These are phyloP conservation scores for Reticulitermes speratus DNA, from an alignment of 1,140 invertebrate genomes.

Conservation along the genomic window DNA sequence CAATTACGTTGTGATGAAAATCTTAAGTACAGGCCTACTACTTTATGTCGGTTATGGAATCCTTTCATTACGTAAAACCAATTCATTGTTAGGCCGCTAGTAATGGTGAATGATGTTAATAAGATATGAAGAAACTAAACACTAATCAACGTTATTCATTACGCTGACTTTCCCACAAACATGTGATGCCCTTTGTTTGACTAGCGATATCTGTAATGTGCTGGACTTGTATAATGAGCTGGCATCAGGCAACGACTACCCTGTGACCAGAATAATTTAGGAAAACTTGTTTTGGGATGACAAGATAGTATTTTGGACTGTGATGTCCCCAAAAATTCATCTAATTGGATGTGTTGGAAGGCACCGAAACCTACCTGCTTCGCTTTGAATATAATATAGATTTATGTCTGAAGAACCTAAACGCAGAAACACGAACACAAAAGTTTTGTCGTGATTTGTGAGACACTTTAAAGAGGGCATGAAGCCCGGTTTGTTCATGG, in stretches of 20 bases:
- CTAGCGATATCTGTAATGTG: slow-evolving; percentile 25
- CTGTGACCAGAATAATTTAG: slow-evolving; percentile 28
- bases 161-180: not conserved
- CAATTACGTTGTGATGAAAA: too few relatives aligned
- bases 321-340: slow-evolving; percentile 28
- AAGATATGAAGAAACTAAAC: not conserved
- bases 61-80: too few relatives aligned
- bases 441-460: slow-evolving; percentile 8
- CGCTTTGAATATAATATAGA: slow-evolving; percentile 17
- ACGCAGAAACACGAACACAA: not conserved
- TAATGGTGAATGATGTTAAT: slow-evolving; percentile 17
- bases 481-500: not conserved
- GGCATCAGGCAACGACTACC: not conserved
- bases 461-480: not conserved
- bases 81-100: not conserved
- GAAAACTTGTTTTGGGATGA: slow-evolving; percentile 29
- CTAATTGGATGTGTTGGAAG: slow-evolving; percentile 26
- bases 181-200: not conserved
- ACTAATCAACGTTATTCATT: slow-evolving; percentile 12
- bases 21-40: too few relatives aligned
- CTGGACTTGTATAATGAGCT: slow-evolving; percentile 28
- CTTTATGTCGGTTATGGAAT: too few relatives aligned
- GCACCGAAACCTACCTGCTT: not conserved
- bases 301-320: slow-evolving; percentile 26
- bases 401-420: slow-evolving; percentile 20